Conservation (phyloP, 2,888 invertebrate species). For the Drosophila rellima region DNA sequence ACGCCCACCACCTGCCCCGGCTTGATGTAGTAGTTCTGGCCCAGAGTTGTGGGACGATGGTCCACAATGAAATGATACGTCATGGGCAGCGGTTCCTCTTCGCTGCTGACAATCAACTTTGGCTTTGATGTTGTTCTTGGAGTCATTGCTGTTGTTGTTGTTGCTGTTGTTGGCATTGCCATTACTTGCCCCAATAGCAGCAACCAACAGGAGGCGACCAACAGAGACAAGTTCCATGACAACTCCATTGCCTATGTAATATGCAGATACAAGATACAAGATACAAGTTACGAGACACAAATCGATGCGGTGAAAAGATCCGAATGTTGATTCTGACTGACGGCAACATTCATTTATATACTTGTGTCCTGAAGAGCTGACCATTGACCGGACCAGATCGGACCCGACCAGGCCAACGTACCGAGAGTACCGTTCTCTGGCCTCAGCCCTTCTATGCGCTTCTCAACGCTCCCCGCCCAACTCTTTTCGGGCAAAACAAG, state of each 20-base stretch:
- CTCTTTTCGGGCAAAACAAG: conserved; percentile 65
- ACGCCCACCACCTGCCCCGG: conserved; percentile 77
- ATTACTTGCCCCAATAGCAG: conserved; percentile 15
- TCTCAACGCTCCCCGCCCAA: conserved; percentile 27
- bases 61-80: conserved; percentile 75
- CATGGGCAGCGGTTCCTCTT: conserved; percentile 42
- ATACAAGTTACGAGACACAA: background rate
- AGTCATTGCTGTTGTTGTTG: background rate
- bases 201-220: conserved; percentile 23
- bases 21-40: conserved; percentile 79
- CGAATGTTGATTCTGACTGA: conserved; percentile 28
- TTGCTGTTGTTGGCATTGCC: conserved; percentile 13
- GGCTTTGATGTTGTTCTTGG: conserved; percentile 34
- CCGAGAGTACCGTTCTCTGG: conserved; percentile 11
- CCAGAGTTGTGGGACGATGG: conserved; percentile 69
- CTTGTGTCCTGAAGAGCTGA: conserved; percentile 40
- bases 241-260: conserved; percentile 33
- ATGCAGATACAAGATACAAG: conserved; percentile 1
- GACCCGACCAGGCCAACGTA: conserved; percentile 45
- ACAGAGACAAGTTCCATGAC: conserved; percentile 23
- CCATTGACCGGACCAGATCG: conserved; percentile 10
- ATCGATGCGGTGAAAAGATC: conserved; percentile 15
- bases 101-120: conserved; percentile 35
- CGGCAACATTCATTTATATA: conserved; percentile 53
- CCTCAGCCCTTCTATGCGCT: conserved; percentile 36